Conservation (phyloP, 2,797 vertebrate genomes). For the Leuciscus waleckii region DNA sequence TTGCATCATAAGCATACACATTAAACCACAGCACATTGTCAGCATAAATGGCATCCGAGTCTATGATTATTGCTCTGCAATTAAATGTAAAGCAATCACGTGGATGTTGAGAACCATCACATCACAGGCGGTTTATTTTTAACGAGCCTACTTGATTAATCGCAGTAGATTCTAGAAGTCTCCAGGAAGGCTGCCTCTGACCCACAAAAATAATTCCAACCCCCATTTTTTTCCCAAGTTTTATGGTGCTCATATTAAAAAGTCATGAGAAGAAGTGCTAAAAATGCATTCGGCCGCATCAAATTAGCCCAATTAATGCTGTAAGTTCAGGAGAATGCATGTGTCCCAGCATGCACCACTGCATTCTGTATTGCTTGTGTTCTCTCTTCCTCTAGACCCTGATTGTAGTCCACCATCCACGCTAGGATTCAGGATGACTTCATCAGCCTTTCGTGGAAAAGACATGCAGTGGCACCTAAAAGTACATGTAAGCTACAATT, state of each 20-base stretch:
- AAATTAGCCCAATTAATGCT: constrained; percentile 54
- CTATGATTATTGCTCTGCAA: constrained; percentile 39
- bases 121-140: constrained; percentile 44
- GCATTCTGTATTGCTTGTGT: not conserved
- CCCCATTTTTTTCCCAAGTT: constrained; percentile 38
- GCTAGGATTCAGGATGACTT: not conserved
- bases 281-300: constrained; percentile 50
- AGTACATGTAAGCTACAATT: not conserved
- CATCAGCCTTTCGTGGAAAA: not conserved
- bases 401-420: not conserved
- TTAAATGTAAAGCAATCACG: constrained; percentile 26
- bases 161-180: constrained; percentile 26
- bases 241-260: constrained; percentile 49
- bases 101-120: constrained; percentile 23
- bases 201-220: constrained; percentile 43
- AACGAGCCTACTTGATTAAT: constrained; percentile 37
- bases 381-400: not conserved
- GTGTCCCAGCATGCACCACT: constrained; percentile 5
- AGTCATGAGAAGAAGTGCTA: constrained; percentile 50
- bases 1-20: constrained; percentile 9
- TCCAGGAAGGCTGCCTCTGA: constrained; percentile 31
- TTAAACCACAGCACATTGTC: constrained; percentile 6
- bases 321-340: constrained; percentile 7
- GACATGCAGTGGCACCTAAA: not conserved
- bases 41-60: not conserved